phyloP scores from a whole-genome alignment of 2,797 vertebrate species.

The Numenius phaeopus region DNA sequence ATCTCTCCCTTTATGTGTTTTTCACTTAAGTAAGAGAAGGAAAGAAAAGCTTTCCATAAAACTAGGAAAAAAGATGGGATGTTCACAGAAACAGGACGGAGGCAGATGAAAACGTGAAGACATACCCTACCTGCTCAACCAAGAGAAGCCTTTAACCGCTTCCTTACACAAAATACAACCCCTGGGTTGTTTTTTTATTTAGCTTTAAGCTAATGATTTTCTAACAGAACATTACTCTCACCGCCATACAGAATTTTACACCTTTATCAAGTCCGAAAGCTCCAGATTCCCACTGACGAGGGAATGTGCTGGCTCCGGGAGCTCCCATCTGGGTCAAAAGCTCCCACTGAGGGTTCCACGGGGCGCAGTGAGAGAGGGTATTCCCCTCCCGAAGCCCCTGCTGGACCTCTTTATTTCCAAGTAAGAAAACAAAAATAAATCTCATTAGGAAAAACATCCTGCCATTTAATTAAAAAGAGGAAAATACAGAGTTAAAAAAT shows the following conservation, averaged over 20 bases:
- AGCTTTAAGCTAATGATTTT: not conserved
- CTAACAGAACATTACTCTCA: not conserved
- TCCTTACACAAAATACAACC: not conserved
- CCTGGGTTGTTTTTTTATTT: not conserved
- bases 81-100: not conserved
- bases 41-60: not conserved
- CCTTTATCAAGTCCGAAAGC: not conserved
- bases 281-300: not conserved
- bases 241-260: not conserved
- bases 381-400: not conserved
- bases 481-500: constrained; percentile 18
- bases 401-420: not conserved
- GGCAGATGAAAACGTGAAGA: not conserved
- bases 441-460: constrained; percentile 23
- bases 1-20: not conserved
- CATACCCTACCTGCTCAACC: not conserved
- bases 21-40: not conserved
- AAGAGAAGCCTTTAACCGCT: not conserved
- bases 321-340: not conserved
- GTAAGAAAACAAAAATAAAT: not conserved
- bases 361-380: not conserved
- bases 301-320: fast-evolving
- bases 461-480: constrained; percentile 58
- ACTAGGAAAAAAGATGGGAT: not conserved
- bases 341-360: fast-evolving